phyloP scores from a whole-genome alignment of 2,888 invertebrate genomes.

The Rosalia funebris region DNA sequence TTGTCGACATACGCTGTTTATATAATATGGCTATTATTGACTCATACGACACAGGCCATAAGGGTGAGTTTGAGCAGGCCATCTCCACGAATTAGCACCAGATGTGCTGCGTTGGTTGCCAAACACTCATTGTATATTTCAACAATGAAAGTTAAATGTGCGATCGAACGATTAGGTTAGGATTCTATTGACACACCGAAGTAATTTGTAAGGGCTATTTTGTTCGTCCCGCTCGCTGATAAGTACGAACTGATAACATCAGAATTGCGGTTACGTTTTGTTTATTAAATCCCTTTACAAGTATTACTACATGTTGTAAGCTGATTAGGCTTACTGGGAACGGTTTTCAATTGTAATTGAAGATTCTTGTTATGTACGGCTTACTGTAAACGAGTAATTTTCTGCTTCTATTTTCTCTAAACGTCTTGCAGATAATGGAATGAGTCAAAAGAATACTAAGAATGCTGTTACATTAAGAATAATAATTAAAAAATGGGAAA shows the following conservation, averaged over 20 bases:
- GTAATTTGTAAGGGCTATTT: constrained; percentile 63
- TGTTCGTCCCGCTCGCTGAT: constrained; percentile 49
- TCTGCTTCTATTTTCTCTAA: too few species aligned
- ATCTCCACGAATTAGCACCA: constrained; percentile 53
- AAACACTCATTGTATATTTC: constrained; percentile 61
- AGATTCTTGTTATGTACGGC: constrained; percentile 19
- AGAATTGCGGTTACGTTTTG: constrained; percentile 54
- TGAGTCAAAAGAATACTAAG: too few species aligned
- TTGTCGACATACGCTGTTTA: constrained; percentile 59
- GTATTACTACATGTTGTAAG: constrained; percentile 52
- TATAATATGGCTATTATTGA: constrained; percentile 58
- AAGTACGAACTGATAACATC: constrained; percentile 55
- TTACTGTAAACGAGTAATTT: constrained; percentile 1
- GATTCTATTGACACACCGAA: constrained; percentile 62
- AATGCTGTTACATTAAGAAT: too few species aligned
- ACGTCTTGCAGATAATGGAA: too few species aligned
- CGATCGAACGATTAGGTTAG: constrained; percentile 63
- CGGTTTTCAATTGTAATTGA: constrained; percentile 31
- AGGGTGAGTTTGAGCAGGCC: constrained; percentile 42
- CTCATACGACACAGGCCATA: constrained; percentile 45
- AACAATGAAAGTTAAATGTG: constrained; percentile 64
- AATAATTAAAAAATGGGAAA: too few species aligned
- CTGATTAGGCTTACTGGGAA: constrained; percentile 51
- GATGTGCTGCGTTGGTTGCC: constrained; percentile 62
- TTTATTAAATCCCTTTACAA: constrained; percentile 58